Percentiles rank a stretch among this genome's conserved stretches.
Conservation (phyloP, 2,888 invertebrate species). For the Limnephilus rhombicus region DNA sequence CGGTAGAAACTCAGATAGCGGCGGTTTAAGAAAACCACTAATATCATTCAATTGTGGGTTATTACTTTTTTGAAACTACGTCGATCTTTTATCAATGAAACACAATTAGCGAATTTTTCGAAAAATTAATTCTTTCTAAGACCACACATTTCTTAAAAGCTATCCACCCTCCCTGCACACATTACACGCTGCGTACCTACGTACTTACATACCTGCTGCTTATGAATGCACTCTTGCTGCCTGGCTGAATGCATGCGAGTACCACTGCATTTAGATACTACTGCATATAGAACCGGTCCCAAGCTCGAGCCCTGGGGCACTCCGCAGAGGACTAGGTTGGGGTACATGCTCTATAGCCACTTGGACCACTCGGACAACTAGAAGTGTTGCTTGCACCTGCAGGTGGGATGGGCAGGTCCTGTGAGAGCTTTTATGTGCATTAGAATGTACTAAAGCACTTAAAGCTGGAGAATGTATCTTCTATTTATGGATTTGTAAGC, state of each 20-base stretch:
- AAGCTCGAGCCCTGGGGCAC: neutral
- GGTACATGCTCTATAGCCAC: neutral
- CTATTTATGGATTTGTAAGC: neutral
- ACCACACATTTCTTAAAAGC: neutral
- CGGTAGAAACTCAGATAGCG: no score
- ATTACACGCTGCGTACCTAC: neutral
- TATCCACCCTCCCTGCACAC: neutral
- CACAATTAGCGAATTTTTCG: no score
- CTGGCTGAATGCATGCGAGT: neutral
- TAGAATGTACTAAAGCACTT: neutral
- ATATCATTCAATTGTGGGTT: no score
- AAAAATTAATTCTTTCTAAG: no score
- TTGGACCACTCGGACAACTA: neutral
- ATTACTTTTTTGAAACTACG: no score
- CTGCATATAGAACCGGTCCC: neutral
- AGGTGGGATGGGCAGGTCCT: neutral
- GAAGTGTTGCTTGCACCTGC: slow-evolving; percentile 1
- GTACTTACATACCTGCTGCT: neutral
- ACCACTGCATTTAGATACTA: neutral
- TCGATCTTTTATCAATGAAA: no score
- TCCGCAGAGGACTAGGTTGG: neutral
- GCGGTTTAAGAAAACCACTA: no score
- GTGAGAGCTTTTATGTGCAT: neutral
- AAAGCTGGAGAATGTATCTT: neutral
- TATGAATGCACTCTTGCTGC: neutral